Percentiles rank a stretch among this genome's conserved stretches.
phyloP scores from a whole-genome alignment of 2,797 vertebrate genomes.

The Tiaroga cobitis region DNA sequence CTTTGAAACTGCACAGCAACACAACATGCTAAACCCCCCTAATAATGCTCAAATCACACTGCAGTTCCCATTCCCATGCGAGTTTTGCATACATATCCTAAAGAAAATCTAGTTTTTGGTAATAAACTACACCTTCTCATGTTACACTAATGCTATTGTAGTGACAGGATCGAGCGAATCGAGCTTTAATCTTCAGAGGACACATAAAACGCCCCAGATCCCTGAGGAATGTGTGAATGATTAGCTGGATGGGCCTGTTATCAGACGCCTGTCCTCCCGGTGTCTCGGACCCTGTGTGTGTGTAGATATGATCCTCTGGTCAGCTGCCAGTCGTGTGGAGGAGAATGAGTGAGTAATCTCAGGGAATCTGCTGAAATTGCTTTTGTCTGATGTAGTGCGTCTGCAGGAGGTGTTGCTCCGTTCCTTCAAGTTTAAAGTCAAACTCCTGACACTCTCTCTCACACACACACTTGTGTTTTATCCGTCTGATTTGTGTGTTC shows the following conservation, averaged over 20 bases:
- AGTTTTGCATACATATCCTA: not conserved
- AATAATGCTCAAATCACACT: not conserved
- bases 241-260: slow-evolving; percentile 44
- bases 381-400: slow-evolving; percentile 52
- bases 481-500: slow-evolving; percentile 48
- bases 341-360: slow-evolving; percentile 48
- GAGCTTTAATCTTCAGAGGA: slow-evolving; percentile 42
- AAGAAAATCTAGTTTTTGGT: not conserved
- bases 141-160: not conserved
- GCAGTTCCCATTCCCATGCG: not conserved
- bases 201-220: slow-evolving; percentile 34
- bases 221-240: slow-evolving; percentile 56
- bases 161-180: not conserved
- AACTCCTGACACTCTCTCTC: not conserved
- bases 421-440: slow-evolving; percentile 39
- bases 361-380: slow-evolving; percentile 40
- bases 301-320: slow-evolving; percentile 29
- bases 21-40: not conserved
- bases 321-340: slow-evolving; percentile 48
- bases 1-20: not conserved
- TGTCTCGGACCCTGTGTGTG: slow-evolving; percentile 20
- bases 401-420: slow-evolving; percentile 41
- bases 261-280: slow-evolving; percentile 49
- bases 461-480: slow-evolving; percentile 20
- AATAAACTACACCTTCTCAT: not conserved